These are phyloP conservation scores for Odontocolon sp. DNA, from an alignment of 2,888 invertebrate species.

Conservation along the genomic window DNA sequence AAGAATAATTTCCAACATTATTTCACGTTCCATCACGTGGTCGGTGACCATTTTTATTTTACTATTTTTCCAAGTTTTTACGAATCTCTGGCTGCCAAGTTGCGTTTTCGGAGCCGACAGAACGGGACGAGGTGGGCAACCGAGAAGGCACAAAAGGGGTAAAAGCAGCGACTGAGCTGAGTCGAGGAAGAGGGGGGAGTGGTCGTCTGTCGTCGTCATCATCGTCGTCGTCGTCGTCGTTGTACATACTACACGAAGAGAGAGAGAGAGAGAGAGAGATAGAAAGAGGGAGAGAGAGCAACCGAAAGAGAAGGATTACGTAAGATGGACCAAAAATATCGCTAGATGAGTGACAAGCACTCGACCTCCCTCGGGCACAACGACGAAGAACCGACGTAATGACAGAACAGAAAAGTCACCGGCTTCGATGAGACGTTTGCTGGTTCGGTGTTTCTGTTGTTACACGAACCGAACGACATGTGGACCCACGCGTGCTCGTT, in stretches of 20 bases:
- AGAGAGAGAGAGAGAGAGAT: not conserved
- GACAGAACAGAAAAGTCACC: conserved; percentile 50
- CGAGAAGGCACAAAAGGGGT: conserved; percentile 3
- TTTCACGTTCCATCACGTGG: not conserved
- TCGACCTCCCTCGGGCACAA: conserved; percentile 70
- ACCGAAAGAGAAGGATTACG: conserved; percentile 58
- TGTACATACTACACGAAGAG: not conserved
- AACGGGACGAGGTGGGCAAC: not conserved
- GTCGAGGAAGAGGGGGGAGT: not conserved
- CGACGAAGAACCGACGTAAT: conserved; percentile 54
- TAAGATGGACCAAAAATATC: conserved; percentile 72
- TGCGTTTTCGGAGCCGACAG: not conserved
- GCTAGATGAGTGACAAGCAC: conserved; percentile 75
- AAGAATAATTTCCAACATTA: not conserved
- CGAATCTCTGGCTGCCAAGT: not conserved
- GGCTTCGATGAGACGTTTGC: conserved; percentile 44
- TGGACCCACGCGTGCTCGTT: conserved; percentile 19
- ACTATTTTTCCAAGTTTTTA: not conserved
- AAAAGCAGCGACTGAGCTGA: not conserved
- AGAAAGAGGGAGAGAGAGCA: conserved; percentile 18
- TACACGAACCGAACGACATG: conserved; percentile 25
- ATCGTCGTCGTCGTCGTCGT: not conserved
- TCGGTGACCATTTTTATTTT: not conserved
- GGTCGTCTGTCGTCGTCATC: not conserved
- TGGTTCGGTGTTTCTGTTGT: conserved; percentile 8